phyloP scores from a whole-genome alignment of 2,888 invertebrate genomes.

The Cosmia trapezina region DNA sequence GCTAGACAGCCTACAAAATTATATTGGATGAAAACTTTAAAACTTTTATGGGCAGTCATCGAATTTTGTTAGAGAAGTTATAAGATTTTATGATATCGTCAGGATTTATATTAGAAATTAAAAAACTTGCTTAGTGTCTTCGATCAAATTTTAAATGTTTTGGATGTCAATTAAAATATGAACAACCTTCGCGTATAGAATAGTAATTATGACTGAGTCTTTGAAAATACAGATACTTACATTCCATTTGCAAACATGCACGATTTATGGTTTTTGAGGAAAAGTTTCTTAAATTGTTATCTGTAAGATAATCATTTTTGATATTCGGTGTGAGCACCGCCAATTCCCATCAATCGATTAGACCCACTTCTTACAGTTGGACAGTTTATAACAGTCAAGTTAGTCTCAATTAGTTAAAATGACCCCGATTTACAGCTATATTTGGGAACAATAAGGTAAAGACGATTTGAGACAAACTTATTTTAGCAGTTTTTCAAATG shows the following conservation, averaged over 20 bases:
- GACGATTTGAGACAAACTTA: neutral
- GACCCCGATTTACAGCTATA: neutral
- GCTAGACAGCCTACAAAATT: constrained; percentile 39
- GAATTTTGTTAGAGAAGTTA: constrained; percentile 14
- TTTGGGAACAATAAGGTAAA: neutral
- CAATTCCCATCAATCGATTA: constrained; percentile 11
- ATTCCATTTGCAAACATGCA: neutral
- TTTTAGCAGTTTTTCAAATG: neutral
- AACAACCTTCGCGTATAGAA: neutral
- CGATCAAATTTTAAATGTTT: neutral
- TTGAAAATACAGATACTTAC: no score
- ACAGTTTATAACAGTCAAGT: neutral
- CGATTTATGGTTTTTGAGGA: neutral
- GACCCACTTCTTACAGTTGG: neutral
- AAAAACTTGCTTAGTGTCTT: neutral
- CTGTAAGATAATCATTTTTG: neutral
- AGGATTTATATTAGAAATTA: neutral
- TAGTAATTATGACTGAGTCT: neutral
- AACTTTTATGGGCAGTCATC: constrained; percentile 18
- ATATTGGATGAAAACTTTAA: constrained; percentile 14
- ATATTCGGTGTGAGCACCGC: neutral
- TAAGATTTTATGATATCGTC: neutral
- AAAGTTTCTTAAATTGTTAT: neutral
- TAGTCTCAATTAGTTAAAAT: neutral
- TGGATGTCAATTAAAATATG: neutral